A percentile compares a stretch with the other conserved stretches of the same genome.
Evolutionary conservation across 2,888 invertebrate species (phyloP).

Genomic region (Temnothorax ravouxi): DNA sequence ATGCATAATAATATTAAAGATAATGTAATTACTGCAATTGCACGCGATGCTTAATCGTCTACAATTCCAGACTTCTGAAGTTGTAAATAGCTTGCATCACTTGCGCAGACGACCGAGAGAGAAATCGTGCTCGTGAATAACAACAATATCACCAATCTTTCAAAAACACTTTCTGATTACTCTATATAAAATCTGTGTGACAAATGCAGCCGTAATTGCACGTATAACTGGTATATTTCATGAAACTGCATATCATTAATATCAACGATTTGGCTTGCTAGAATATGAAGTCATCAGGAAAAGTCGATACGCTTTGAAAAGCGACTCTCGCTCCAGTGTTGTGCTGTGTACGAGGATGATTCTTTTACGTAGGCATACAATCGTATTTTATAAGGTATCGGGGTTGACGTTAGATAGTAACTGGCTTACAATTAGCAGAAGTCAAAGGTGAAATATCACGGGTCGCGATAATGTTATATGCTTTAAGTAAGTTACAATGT

Average conservation of each 20-base stretch:
- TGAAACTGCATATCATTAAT: background rate
- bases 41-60: background rate
- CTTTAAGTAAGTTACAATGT: background rate
- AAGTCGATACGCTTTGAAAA: background rate
- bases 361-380: background rate
- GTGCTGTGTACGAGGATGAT: background rate
- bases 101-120: constrained; percentile 11
- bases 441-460: constrained; percentile 23
- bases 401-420: constrained; percentile 19
- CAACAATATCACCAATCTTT: constrained; percentile 22
- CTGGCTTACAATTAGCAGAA: constrained; percentile 2
- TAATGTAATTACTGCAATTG: background rate
- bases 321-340: background rate
- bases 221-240: background rate
- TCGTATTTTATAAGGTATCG: constrained; percentile 25
- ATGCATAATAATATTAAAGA: background rate
- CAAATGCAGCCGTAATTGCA: constrained; percentile 13
- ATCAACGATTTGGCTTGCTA: background rate
- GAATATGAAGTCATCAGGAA: background rate
- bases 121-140: constrained; percentile 24
- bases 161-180: background rate
- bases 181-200: background rate
- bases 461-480: background rate
- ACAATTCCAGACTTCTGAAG: constrained; percentile 8
- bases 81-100: constrained; percentile 21